phyloP scores from a whole-genome alignment of 2,797 vertebrate species.

The Sebastes baramenuke region DNA sequence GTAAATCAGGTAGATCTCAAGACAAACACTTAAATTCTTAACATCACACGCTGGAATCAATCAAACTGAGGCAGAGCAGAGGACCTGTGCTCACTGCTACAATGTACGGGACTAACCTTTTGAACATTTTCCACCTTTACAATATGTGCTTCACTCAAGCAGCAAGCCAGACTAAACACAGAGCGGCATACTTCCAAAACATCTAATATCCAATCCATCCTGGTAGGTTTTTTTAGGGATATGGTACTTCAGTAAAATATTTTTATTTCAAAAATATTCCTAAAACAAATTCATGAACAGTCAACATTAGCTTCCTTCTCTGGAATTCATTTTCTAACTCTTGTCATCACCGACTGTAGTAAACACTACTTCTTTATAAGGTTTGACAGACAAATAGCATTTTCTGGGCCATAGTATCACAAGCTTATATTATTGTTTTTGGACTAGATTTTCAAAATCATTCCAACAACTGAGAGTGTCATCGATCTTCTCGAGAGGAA shows the following conservation, averaged over 20 bases:
- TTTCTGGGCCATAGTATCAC: neutral
- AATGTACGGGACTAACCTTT: constrained; percentile 11
- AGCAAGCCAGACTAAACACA: constrained; percentile 53
- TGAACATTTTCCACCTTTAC: constrained; percentile 28
- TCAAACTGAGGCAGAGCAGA: constrained; percentile 15
- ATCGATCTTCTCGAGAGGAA: neutral
- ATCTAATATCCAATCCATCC: constrained; percentile 6
- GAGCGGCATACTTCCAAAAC: constrained; percentile 7
- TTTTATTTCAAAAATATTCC: constrained; percentile 9
- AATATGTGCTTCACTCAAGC: constrained; percentile 22
- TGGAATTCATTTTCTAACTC: constrained; percentile 4
- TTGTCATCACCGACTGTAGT: neutral
- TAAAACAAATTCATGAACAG: neutral
- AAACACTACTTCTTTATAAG: neutral
- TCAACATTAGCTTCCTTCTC: neutral
- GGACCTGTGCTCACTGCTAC: constrained; percentile 1
- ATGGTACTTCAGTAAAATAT: neutral
- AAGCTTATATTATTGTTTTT: neutral
- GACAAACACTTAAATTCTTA: constrained; percentile 29
- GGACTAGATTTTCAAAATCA: neutral
- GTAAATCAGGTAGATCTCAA: constrained; percentile 29
- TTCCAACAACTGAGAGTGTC: neutral
- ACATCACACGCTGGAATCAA: constrained; percentile 14
- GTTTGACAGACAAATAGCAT: neutral
- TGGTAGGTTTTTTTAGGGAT: neutral